These are phyloP conservation scores for Hemicentrotus pulcherrimus DNA, from an alignment of 35 echinoderm and acorn worm species.

Conservation along the genomic window DNA sequence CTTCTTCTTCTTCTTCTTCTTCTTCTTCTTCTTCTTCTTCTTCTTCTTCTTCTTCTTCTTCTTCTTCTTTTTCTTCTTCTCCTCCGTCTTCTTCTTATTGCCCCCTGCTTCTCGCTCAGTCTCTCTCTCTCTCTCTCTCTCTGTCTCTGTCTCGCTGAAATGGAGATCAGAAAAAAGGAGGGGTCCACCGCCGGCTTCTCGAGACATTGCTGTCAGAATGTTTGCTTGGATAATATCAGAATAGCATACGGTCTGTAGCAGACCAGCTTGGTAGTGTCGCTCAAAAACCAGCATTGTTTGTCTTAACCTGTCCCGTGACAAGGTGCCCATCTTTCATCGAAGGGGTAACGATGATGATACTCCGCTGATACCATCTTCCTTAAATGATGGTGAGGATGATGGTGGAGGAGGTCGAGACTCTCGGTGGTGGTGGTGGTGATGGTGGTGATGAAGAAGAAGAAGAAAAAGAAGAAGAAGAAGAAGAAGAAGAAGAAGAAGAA, in stretches of 20 bases:
- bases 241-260: constrained; percentile 30
- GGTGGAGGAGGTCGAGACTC: not conserved
- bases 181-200: not conserved
- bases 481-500: too few relatives aligned
- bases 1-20: too few relatives aligned
- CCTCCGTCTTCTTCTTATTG: not conserved
- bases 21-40: too few relatives aligned
- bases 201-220: constrained; percentile 29
- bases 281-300: constrained; percentile 6
- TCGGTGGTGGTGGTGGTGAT: too few relatives aligned
- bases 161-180: not conserved
- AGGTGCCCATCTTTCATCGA: not conserved
- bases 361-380: not conserved
- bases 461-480: too few relatives aligned
- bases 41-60: too few relatives aligned
- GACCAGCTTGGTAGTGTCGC: not conserved
- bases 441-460: too few relatives aligned
- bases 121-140: not conserved
- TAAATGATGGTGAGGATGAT: not conserved
- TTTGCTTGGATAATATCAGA: constrained; percentile 46
- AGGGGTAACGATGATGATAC: not conserved
- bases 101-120: not conserved
- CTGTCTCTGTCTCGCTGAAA: not conserved
- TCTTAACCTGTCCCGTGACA: not conserved
- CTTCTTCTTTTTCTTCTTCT: too few relatives aligned